These are phyloP conservation scores for Ceyx margarethae DNA, from an alignment of 2,113 vertebrate genomes.

Conservation along the genomic window DNA sequence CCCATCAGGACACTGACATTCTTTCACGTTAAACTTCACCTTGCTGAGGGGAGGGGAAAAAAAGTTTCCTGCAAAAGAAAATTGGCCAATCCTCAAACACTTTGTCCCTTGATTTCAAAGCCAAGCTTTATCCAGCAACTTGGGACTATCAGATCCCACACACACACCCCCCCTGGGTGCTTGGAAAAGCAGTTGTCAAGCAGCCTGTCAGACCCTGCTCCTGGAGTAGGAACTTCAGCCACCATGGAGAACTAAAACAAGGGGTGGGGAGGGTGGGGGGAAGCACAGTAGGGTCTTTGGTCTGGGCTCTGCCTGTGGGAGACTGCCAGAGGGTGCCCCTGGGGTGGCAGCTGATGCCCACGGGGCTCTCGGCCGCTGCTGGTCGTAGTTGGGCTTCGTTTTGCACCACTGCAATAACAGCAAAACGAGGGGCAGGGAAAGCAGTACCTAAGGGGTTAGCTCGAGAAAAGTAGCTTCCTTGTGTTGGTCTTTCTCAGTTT, in stretches of 20 bases:
- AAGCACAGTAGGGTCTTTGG: constrained; percentile 70
- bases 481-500: constrained; percentile 74
- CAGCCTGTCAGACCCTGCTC: constrained; percentile 41
- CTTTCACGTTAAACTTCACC: constrained; percentile 7
- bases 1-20: constrained; percentile 60
- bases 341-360: constrained; percentile 63
- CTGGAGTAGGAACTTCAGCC: constrained; percentile 44
- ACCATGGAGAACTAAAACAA: too few relatives aligned
- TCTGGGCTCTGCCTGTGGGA: constrained; percentile 37
- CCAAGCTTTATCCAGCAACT: constrained; percentile 48
- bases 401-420: constrained; percentile 76
- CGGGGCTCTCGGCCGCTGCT: constrained; percentile 47
- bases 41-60: constrained; percentile 52
- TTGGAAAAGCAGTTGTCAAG: constrained; percentile 34
- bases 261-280: not conserved
- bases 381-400: constrained; percentile 67
- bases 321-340: constrained; percentile 46
- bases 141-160: constrained; percentile 11
- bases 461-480: constrained; percentile 81
- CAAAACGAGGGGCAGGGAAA: constrained; percentile 70
- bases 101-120: constrained; percentile 42
- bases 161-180: constrained; percentile 14
- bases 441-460: constrained; percentile 83
- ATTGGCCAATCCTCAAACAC: constrained; percentile 58
- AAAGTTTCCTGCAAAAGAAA: not conserved